phyloP scores from a whole-genome alignment of 2,888 invertebrate species.

The Caenorhabditis angaria region DNA sequence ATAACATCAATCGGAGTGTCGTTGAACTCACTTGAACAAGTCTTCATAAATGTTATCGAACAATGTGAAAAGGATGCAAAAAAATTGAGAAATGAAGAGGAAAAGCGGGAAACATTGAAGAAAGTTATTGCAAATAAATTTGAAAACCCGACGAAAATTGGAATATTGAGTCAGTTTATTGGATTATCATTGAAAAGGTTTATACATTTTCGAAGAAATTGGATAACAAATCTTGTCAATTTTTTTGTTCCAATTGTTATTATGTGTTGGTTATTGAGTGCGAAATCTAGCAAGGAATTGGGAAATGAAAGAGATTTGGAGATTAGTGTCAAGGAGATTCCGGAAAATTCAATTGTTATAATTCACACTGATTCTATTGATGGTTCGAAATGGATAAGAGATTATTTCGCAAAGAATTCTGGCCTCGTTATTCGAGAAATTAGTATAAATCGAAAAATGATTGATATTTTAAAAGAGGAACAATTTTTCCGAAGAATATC shows the following conservation, averaged over 20 bases:
- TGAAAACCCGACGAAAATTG: background rate
- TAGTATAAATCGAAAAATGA: too few species aligned
- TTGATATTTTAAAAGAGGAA: too few species aligned
- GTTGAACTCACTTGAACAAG: slow-evolving; percentile 65
- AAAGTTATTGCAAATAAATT: background rate
- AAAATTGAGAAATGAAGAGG: background rate
- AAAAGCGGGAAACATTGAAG: background rate
- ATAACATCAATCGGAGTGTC: slow-evolving; percentile 59
- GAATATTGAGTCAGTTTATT: background rate
- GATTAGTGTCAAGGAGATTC: too few species aligned
- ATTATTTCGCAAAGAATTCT: too few species aligned
- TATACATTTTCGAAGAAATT: background rate
- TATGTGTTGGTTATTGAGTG: too few species aligned
- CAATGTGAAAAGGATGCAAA: background rate
- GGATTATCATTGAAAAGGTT: background rate
- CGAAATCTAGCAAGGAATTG: too few species aligned
- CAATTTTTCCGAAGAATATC: too few species aligned
- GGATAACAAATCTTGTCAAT: background rate
- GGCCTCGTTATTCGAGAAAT: too few species aligned
- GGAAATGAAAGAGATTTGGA: too few species aligned
- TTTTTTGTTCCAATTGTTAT: background rate
- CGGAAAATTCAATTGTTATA: too few species aligned
- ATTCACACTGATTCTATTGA: too few species aligned
- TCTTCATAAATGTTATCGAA: background rate
- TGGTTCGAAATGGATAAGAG: too few species aligned